Evolutionary conservation across 2,888 invertebrate genomes (phyloP).

Genomic region (Rotaria socialis): DNA sequence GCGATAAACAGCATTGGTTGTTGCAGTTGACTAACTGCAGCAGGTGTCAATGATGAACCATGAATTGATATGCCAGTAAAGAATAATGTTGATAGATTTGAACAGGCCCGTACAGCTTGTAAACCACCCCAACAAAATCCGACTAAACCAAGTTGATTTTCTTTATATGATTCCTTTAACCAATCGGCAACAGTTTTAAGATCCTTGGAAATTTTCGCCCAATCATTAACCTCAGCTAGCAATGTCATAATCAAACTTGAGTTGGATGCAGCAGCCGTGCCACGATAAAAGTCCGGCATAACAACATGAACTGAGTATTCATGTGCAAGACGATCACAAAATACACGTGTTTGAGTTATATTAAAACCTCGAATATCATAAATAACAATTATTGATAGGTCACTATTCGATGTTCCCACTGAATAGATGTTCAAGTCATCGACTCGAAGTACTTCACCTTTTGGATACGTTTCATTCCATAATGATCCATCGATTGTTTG

Average conservation of each 20-base stretch:
- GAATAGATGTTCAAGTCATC: background rate
- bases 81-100: constrained; percentile 30
- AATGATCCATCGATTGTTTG: background rate
- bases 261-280: background rate
- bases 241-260: background rate
- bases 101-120: constrained; percentile 45
- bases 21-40: constrained; percentile 22
- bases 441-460: background rate
- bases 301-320: constrained; percentile 38
- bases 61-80: constrained; percentile 43
- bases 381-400: background rate
- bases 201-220: background rate
- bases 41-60: constrained; percentile 38
- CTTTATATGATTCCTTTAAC: background rate
- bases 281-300: constrained; percentile 46
- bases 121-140: constrained; percentile 47
- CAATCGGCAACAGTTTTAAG: background rate
- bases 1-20: constrained; percentile 46
- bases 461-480: background rate
- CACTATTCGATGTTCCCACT: background rate
- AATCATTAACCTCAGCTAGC: background rate
- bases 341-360: constrained; percentile 43
- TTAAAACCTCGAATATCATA: constrained; percentile 46
- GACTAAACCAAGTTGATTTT: background rate
- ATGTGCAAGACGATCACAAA: constrained; percentile 40